phyloP scores from a whole-genome alignment of 2,797 vertebrate species.

The Labeo calbasu region DNA sequence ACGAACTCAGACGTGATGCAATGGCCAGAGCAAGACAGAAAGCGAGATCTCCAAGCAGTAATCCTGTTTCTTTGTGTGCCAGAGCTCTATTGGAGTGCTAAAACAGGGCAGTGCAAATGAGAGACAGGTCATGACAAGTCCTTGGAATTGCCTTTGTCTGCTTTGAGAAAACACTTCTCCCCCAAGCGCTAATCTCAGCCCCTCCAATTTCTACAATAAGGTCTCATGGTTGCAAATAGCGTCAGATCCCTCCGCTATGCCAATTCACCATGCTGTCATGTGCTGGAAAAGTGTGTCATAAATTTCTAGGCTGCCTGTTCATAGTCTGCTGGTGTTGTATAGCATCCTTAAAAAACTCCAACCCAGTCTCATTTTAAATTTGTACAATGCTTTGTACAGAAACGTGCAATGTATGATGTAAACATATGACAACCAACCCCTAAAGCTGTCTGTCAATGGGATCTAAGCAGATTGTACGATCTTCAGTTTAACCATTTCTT shows the following conservation, averaged over 20 bases:
- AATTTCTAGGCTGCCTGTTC: constrained; percentile 20
- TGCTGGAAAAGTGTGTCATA: constrained; percentile 14
- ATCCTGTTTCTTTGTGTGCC: constrained; percentile 27
- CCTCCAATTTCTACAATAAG: constrained; percentile 36
- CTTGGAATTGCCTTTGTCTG: constrained; percentile 51
- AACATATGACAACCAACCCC: not conserved
- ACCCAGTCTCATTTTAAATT: not conserved
- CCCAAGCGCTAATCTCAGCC: constrained; percentile 41
- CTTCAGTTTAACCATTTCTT: not conserved
- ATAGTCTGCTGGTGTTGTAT: not conserved
- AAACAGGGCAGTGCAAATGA: constrained; percentile 48
- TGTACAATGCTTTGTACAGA: not conserved
- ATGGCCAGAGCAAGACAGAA: not conserved
- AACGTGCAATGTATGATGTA: not conserved
- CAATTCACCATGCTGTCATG: not conserved
- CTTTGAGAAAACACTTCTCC: constrained; percentile 32
- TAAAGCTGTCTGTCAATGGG: not conserved
- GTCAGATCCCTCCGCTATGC: constrained; percentile 23
- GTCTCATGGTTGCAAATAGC: constrained; percentile 23
- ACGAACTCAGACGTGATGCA: constrained; percentile 4
- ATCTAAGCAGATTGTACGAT: not conserved
- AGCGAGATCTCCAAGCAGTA: constrained; percentile 8
- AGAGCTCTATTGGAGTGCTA: constrained; percentile 26
- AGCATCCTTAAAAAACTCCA: not conserved
- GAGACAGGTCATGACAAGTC: constrained; percentile 51